phyloP scores from a whole-genome alignment of 92 coral and sea anemone genomes.

The Palythoa heliodiscus region DNA sequence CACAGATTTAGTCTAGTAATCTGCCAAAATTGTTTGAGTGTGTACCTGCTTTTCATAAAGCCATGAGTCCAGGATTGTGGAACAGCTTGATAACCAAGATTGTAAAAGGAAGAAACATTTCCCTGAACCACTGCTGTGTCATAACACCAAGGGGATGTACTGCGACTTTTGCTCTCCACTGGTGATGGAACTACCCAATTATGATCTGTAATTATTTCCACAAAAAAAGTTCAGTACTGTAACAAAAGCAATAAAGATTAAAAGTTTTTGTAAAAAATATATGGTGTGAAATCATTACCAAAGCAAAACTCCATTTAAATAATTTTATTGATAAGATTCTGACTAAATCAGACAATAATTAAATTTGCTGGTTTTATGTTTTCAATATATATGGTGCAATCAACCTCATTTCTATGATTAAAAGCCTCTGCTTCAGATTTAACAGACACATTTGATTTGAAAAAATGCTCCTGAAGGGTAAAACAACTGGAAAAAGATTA shows the following conservation, averaged over 20 bases:
- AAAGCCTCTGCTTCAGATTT: too few relatives aligned
- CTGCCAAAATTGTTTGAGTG: background rate
- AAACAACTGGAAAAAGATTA: too few relatives aligned
- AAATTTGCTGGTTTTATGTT: too few relatives aligned
- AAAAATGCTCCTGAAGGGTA: too few relatives aligned
- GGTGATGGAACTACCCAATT: conserved; percentile 42
- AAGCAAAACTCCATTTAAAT: background rate
- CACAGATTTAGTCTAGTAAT: too few relatives aligned
- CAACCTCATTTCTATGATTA: too few relatives aligned
- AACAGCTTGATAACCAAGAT: conserved; percentile 20
- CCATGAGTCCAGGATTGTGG: conserved; percentile 37
- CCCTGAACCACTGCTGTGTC: conserved; percentile 38
- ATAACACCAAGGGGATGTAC: conserved; percentile 44
- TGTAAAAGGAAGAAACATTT: conserved; percentile 22
- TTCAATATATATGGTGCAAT: too few relatives aligned
- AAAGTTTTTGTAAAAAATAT: background rate
- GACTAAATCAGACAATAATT: too few relatives aligned
- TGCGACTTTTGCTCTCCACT: conserved; percentile 40
- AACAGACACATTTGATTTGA: too few relatives aligned
- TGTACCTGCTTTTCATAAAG: conserved; percentile 34
- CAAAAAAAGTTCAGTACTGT: background rate
- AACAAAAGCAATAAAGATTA: background rate
- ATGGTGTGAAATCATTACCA: background rate
- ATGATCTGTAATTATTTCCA: background rate
- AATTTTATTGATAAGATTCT: too few relatives aligned